Percentiles rank a stretch among this genome's conserved stretches.
phyloP scores from a whole-genome alignment of 2,888 invertebrate genomes.

The Nomada ruficornis region DNA sequence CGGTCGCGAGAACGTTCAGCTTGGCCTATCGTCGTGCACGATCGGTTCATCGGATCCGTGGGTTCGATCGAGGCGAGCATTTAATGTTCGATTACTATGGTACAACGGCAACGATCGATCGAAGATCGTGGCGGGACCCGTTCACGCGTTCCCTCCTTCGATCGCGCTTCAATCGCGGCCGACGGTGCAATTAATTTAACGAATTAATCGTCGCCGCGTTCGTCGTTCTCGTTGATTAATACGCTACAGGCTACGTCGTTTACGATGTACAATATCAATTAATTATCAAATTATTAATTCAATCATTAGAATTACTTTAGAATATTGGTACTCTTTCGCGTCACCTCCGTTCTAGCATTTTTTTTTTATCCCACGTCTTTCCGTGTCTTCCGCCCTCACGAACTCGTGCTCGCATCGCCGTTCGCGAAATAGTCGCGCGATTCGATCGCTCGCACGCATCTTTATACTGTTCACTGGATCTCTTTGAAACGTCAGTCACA shows the following conservation, averaged over 20 bases:
- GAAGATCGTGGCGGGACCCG: slow-evolving; percentile 39
- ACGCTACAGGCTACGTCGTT: slow-evolving; percentile 82
- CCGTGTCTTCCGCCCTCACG: slow-evolving; percentile 12
- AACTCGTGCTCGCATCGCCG: not conserved
- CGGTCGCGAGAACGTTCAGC: not conserved
- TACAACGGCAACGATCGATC: slow-evolving; percentile 80
- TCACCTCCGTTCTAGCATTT: slow-evolving; percentile 70
- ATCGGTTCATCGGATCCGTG: not conserved
- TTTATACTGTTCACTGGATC: not conserved
- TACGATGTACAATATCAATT: slow-evolving; percentile 84
- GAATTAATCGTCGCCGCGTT: slow-evolving; percentile 62
- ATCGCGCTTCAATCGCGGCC: slow-evolving; percentile 38
- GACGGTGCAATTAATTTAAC: slow-evolving; percentile 52
- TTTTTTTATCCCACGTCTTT: slow-evolving; percentile 22
- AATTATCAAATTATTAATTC: slow-evolving; percentile 84
- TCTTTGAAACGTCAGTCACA: slow-evolving; percentile 7
- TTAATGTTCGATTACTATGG: slow-evolving; percentile 72
- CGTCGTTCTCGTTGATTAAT: slow-evolving; percentile 75
- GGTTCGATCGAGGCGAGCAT: slow-evolving; percentile 32
- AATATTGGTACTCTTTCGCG: slow-evolving; percentile 84
- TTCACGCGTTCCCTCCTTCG: slow-evolving; percentile 23
- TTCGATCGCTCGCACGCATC: slow-evolving; percentile 6
- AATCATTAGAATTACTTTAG: slow-evolving; percentile 84
- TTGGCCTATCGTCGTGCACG: not conserved
- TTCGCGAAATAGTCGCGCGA: not conserved